Percentiles rank a stretch among this genome's conserved stretches.
These are phyloP conservation scores for Orthonyx spaldingii DNA, from an alignment of 2,113 vertebrate species.

Conservation along the genomic window DNA sequence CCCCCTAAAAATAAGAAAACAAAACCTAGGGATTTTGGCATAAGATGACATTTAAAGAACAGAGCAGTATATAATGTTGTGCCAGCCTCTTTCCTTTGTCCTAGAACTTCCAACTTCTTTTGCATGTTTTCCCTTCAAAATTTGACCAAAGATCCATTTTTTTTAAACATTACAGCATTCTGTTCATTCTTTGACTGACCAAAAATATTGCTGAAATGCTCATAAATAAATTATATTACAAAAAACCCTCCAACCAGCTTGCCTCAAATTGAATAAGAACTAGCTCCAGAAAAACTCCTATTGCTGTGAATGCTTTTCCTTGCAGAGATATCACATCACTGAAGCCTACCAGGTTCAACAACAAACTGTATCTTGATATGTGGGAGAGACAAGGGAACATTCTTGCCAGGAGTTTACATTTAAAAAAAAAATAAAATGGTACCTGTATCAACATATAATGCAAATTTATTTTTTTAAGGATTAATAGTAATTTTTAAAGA, in stretches of 20 bases:
- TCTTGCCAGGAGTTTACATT: background rate
- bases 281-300: background rate
- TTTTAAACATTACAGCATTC: background rate
- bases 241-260: background rate
- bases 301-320: background rate
- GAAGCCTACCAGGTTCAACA: background rate
- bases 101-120: background rate
- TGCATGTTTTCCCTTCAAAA: background rate
- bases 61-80: background rate
- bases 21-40: background rate
- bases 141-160: background rate
- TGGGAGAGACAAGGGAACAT: background rate
- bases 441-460: background rate
- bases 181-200: conserved; percentile 28
- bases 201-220: conserved; percentile 52
- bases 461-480: background rate
- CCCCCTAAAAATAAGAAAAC: background rate
- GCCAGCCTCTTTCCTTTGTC: background rate
- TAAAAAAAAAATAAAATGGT: background rate
- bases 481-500: too few species aligned
- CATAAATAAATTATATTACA: background rate
- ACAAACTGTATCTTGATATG: background rate
- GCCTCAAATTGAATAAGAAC: background rate
- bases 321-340: background rate
- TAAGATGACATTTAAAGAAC: conserved; percentile 3